A percentile compares a stretch with the other conserved stretches of the same genome.
Evolutionary conservation across 2,888 invertebrate species (phyloP).

Genomic region (Cerceris rybyensis): DNA sequence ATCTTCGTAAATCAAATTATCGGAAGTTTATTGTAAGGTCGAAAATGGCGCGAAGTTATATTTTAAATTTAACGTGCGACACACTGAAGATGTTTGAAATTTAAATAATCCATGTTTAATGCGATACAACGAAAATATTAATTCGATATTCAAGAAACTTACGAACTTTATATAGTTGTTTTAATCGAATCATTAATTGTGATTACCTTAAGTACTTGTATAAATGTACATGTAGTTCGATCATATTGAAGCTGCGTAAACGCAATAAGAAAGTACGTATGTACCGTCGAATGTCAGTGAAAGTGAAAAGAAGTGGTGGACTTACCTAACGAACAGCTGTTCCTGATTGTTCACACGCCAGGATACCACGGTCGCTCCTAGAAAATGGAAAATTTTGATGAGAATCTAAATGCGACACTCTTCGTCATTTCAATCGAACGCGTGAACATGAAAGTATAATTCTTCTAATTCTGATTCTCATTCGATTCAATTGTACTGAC

Average conservation of each 20-base stretch:
- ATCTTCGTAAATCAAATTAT: no score
- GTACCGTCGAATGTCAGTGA: background rate
- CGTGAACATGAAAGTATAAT: background rate
- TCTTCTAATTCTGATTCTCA: background rate
- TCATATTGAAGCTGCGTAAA: background rate
- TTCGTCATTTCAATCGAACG: background rate
- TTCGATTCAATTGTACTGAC: slow-evolving; percentile 2
- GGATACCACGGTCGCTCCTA: slow-evolving; percentile 97
- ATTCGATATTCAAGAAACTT: no score
- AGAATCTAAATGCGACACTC: slow-evolving; percentile 38
- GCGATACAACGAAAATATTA: no score
- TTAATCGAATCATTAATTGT: no score
- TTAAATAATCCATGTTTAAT: no score
- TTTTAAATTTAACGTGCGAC: no score
- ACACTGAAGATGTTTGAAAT: no score
- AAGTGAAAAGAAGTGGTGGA: slow-evolving; percentile 37
- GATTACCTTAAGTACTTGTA: no score
- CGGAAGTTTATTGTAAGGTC: no score
- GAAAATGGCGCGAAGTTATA: no score
- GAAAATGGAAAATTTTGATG: slow-evolving; percentile 78
- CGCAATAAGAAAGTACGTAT: background rate
- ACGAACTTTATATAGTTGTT: no score
- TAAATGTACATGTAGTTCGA: background rate
- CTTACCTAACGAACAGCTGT: slow-evolving; percentile 97
- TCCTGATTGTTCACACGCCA: slow-evolving; percentile 98